Evolutionary conservation across 2,113 vertebrate species (phyloP).

Genomic region (Laterallus jamaicensis): DNA sequence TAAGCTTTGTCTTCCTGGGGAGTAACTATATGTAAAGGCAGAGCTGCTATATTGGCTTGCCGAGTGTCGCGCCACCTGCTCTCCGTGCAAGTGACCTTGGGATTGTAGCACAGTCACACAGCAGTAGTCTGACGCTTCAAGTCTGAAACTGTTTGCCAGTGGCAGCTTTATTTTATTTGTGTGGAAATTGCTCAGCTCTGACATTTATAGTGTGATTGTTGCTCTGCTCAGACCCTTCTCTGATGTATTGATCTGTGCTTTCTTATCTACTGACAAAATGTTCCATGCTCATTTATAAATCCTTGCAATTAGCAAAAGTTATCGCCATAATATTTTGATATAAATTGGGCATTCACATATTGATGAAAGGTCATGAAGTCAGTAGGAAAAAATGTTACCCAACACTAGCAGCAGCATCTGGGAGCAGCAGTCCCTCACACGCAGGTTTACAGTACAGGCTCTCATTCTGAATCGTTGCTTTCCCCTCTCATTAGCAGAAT

Average conservation of each 20-base stretch:
- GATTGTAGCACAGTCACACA: neutral
- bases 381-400: neutral
- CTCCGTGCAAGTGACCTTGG: slow-evolving; percentile 26
- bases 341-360: neutral
- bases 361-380: neutral
- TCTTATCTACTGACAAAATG: slow-evolving; percentile 33
- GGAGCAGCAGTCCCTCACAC: neutral
- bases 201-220: slow-evolving; percentile 30
- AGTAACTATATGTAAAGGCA: neutral
- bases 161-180: slow-evolving; percentile 6
- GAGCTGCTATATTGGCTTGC: neutral
- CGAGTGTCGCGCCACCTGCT: neutral
- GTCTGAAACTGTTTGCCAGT: slow-evolving; percentile 38
- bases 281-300: neutral
- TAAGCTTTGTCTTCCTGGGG: neutral
- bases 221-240: slow-evolving; percentile 32
- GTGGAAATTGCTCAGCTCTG: slow-evolving; percentile 24
- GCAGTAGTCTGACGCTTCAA: neutral
- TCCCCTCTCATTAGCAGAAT: neutral
- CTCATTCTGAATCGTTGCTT: neutral
- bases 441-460: neutral
- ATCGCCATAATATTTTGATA: neutral
- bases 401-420: neutral
- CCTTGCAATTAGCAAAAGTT: slow-evolving; percentile 26
- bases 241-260: slow-evolving; percentile 34